Conservation (phyloP, 2,113 vertebrate genomes). For the Amazona guildingii region DNA sequence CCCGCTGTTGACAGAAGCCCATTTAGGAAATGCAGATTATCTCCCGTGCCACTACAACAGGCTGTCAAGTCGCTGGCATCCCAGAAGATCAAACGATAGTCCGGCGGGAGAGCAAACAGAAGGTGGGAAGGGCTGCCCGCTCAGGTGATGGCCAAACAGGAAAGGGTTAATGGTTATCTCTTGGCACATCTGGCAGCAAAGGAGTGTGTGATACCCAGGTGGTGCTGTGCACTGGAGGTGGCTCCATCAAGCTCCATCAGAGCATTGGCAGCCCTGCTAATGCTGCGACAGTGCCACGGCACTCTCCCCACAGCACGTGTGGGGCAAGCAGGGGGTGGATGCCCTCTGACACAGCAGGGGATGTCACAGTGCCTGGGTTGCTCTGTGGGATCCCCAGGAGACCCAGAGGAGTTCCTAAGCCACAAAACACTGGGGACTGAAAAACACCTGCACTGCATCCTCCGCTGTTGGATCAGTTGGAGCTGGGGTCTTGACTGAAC, state of each 20-base stretch:
- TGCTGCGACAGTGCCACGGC: background rate
- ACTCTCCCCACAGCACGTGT: accelerated
- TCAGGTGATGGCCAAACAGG: background rate
- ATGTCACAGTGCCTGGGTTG: background rate
- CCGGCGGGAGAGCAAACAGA: background rate
- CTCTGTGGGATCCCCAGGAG: background rate
- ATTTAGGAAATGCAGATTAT: background rate
- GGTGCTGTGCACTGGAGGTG: background rate
- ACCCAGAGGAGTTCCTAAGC: background rate
- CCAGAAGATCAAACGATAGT: background rate
- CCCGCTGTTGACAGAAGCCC: background rate
- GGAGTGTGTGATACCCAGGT: background rate
- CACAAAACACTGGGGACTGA: background rate
- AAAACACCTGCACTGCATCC: accelerated
- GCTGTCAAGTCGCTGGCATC: background rate
- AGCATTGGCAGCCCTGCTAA: background rate
- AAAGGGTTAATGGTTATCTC: conserved; percentile 33
- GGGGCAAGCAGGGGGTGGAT: background rate
- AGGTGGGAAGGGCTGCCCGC: background rate
- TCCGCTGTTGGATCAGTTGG: background rate
- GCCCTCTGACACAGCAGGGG: background rate
- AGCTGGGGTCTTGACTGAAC: background rate
- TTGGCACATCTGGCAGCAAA: background rate
- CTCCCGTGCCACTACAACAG: accelerated
- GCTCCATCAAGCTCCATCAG: background rate